Percentiles rank a stretch among this genome's conserved stretches.
phyloP scores from a whole-genome alignment of 1,140 invertebrate species.

The Hyles vespertilio region DNA sequence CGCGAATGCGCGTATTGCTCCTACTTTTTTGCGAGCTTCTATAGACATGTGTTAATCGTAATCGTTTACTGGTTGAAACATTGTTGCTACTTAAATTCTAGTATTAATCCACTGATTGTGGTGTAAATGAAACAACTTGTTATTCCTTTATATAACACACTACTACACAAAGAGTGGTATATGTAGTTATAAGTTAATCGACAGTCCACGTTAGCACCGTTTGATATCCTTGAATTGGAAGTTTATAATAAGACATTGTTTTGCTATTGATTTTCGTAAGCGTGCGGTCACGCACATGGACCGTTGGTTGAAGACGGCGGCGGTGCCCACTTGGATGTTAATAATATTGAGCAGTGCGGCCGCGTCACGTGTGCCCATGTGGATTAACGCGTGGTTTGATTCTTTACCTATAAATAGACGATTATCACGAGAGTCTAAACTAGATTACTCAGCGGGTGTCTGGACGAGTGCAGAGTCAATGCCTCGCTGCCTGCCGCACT shows the following conservation, averaged over 20 bases:
- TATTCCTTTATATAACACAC: too few species aligned
- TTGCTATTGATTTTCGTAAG: conserved; percentile 37
- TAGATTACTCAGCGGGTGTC: conserved; percentile 42
- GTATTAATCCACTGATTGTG: too few species aligned
- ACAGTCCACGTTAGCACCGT: neutral
- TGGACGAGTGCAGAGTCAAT: conserved; percentile 16
- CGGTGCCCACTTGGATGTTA: conserved; percentile 19
- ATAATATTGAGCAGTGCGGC: conserved; percentile 40
- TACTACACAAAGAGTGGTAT: too few species aligned
- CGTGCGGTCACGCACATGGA: conserved; percentile 26
- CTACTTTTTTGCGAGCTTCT: too few species aligned
- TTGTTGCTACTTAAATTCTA: too few species aligned
- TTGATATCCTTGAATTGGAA: conserved; percentile 25
- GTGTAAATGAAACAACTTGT: too few species aligned
- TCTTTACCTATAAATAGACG: conserved; percentile 61
- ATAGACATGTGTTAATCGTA: too few species aligned
- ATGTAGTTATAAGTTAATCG: too few species aligned
- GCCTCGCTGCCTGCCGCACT: neutral
- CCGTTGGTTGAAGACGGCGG: conserved; percentile 21
- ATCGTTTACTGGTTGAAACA: too few species aligned
- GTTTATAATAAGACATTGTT: conserved; percentile 30
- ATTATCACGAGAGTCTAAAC: conserved; percentile 40
- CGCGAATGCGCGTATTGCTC: too few species aligned
- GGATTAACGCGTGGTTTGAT: conserved; percentile 47
- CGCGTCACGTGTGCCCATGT: conserved; percentile 41